Percentiles rank a stretch among this genome's conserved stretches.
phyloP scores from a whole-genome alignment of 2,797 vertebrate species.

The Taeniopygia guttata region DNA sequence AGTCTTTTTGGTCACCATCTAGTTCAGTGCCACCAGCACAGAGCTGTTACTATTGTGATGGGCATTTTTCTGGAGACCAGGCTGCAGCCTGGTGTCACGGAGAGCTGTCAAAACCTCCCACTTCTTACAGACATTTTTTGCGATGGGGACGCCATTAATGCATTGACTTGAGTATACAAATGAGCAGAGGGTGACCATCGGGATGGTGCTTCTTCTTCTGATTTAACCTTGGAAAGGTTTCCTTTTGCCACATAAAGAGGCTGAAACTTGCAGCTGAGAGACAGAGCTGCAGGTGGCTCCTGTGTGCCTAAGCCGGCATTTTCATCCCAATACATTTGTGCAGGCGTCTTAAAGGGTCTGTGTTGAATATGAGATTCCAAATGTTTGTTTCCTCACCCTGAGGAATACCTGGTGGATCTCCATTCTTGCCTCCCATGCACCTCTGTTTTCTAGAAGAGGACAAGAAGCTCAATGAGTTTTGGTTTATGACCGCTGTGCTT shows the following conservation, averaged over 20 bases:
- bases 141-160: not conserved
- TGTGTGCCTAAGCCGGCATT: not conserved
- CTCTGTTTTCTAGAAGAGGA: not conserved
- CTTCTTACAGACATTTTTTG: not conserved
- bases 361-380: no score
- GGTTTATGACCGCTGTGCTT: not conserved
- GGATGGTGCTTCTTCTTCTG: no score
- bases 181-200: no score
- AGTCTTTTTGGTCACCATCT: not conserved
- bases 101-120: not conserved
- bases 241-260: not conserved
- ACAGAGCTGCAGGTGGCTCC: not conserved
- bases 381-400: not conserved
- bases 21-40: not conserved
- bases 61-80: not conserved
- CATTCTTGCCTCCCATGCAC: not conserved
- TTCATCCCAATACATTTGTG: not conserved
- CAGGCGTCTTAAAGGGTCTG: not conserved
- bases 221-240: not conserved
- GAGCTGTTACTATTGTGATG: not conserved
- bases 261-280: not conserved
- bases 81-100: not conserved
- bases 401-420: not conserved
- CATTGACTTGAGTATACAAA: no score
- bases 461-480: not conserved